Conservation (phyloP, 2,113 vertebrate species). For the Stictonetta naevosa region DNA sequence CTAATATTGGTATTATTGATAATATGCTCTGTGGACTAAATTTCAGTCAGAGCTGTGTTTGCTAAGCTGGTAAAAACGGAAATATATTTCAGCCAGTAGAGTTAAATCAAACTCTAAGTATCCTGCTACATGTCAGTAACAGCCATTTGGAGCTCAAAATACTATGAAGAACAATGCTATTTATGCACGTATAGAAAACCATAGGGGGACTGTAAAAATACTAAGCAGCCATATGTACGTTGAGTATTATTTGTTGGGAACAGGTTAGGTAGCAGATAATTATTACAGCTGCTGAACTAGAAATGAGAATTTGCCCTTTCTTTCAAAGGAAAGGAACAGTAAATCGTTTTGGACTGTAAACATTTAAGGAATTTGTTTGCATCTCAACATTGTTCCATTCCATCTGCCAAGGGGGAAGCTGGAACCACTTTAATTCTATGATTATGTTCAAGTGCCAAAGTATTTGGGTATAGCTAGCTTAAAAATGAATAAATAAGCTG, state of each 20-base stretch:
- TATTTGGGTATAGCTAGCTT: background rate
- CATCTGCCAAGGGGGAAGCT: background rate
- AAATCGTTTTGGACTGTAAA: background rate
- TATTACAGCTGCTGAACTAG: no score
- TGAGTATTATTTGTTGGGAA: no score
- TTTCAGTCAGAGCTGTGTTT: background rate
- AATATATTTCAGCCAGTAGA: background rate
- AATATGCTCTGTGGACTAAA: background rate
- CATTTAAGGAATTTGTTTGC: background rate
- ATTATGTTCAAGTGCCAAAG: background rate
- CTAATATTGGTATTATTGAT: background rate
- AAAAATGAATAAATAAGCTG: constrained; percentile 19
- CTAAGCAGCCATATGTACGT: no score
- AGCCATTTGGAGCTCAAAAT: background rate
- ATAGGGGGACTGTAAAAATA: no score
- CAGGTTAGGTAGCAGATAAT: no score
- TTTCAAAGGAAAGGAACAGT: background rate
- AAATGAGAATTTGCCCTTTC: no score
- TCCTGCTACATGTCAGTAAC: background rate
- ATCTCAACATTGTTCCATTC: background rate
- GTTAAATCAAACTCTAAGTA: background rate
- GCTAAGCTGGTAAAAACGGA: background rate
- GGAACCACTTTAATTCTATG: background rate
- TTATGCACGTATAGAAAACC: no score
- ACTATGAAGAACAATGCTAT: no score